Conservation (phyloP, 2,113 vertebrate species). For the Epinephelus cyanopodus region DNA sequence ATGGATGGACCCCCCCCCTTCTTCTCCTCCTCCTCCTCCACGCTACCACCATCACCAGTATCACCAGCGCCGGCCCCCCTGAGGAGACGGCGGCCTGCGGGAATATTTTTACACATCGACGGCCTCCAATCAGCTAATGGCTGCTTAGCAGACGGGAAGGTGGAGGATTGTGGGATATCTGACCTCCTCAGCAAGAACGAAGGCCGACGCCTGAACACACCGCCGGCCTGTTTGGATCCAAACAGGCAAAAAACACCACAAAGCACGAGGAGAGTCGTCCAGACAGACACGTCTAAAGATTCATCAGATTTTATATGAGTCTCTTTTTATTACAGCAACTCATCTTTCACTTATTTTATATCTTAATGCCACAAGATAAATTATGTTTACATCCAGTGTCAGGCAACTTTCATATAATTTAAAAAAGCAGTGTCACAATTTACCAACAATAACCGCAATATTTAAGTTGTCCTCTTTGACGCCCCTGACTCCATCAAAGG, state of each 20-base stretch:
- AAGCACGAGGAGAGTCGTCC: neutral
- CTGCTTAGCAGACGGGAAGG: slow-evolving; percentile 84
- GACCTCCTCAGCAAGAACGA: neutral
- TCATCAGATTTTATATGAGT: no score
- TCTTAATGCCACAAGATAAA: no score
- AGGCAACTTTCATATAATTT: no score
- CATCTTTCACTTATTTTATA: no score
- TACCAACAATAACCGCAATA: no score
- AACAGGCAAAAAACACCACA: slow-evolving; percentile 38
- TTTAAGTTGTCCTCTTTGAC: no score
- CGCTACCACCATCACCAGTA: slow-evolving; percentile 30
- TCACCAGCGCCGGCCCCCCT: neutral
- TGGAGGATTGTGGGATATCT: slow-evolving; percentile 13
- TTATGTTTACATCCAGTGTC: no score
- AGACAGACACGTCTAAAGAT: neutral
- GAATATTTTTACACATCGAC: slow-evolving; percentile 91
- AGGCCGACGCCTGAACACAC: slow-evolving; percentile 30
- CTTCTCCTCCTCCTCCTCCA: neutral
- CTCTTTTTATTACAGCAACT: no score
- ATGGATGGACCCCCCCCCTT: slow-evolving; percentile 13
- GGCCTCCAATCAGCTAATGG: slow-evolving; percentile 92
- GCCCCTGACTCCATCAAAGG: no score
- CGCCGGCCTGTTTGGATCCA: slow-evolving; percentile 45
- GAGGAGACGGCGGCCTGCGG: slow-evolving; percentile 88
- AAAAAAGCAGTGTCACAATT: no score